Evolutionary conservation across 2,888 invertebrate species (phyloP), one percentile per base, ranked within the genome.

Genomic region (Macaria notata): DNA sequence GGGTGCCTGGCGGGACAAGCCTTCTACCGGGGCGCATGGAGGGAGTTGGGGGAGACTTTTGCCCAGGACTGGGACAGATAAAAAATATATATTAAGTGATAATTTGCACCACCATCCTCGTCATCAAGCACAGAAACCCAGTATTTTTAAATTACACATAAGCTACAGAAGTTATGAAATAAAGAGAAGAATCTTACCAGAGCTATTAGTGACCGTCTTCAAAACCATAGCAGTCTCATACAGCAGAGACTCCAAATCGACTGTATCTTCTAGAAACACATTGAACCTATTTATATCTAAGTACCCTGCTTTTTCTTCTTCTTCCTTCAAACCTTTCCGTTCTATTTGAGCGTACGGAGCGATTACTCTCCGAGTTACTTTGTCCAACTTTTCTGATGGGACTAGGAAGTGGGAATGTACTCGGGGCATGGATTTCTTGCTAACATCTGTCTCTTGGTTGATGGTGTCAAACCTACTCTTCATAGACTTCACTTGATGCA

Each of bases 181-280:
- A 36, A 36, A 36, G 33, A 6, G 4, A 36, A 4, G 5, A 36
- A 36, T 49, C 65, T 75, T 73, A 93, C 93, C 93, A 63, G 90
- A 86, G 67, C 93, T 93, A 48, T 90, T 88, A 0, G 93, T 93
- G 4, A 92, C 86, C 3, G 84, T 83, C 73, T 92, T 93, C 65
- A 94, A 74, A 8, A 93, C 92, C 72, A 92, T 88, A 7, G 92
- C 91, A 6, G 93, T 93, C 73, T 94, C 93, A 55, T 91, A 92
- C 54, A 94, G 70, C 41, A 94, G 73, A 0, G 91, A 83, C 36
- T 92, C 86, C 44, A 94, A 78, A 75, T 94, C 93, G 0, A 93
- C 91, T 0, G 84, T 89, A 54, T 93, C 93, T 41, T 92, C 92
- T 46, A 94, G 73, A 68, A 93, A 93, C 3, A 89, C 83, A 41